Base-by-base conservation (phyloP, 2,797 vertebrate genomes). In the Sebastes matsubarae region DNA sequence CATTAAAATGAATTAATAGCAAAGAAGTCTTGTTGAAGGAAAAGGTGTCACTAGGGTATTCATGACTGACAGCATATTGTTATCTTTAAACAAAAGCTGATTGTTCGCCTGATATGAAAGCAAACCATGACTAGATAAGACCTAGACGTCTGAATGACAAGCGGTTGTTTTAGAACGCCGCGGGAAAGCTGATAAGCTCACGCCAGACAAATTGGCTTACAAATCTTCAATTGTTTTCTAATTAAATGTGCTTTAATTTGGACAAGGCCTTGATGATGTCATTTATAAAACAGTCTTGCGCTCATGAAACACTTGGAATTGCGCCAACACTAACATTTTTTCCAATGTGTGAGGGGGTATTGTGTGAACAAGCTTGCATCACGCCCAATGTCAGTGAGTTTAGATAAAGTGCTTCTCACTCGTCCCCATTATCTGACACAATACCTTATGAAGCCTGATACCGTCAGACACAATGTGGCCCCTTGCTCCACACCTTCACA, bases 391-490 rank as follows among this genome's bases (percentile, higher is more conserved):
- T 86, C 75, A 67, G 18, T 12, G 42, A 82, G 86, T 87, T 90
- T 75, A 85, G 12, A 80, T 83, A 66, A 91, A 92, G 80, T 85
- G 89, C 66, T 68, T 75, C 75, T 87, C 72, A 73, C 82, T 89
- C 67, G 12, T 80, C 79, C 60, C 72, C 54, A 72, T 88, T 86
- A 81, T 89, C 66, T 55, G 57, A 75, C 84, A 79, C 71, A 80
- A 84, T 77, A 72, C 72, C 73, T 77, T 9, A 18, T 52, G 83
- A 82, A 87, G 79, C 68, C 27, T 25, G 81, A 87, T 68, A 82
- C 79, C 16, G 55, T 38, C 60, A 50, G 42, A 75, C 81, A 88
- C 87, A 86, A 84, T 86, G 72, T 18, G 54, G 50, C 64, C 76
- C 69, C 68, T 30, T 55, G 69, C 81, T 77, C 63, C 79, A 87